Conservation (phyloP, 2,888 invertebrate genomes). For the Eupithecia pulchellata region DNA sequence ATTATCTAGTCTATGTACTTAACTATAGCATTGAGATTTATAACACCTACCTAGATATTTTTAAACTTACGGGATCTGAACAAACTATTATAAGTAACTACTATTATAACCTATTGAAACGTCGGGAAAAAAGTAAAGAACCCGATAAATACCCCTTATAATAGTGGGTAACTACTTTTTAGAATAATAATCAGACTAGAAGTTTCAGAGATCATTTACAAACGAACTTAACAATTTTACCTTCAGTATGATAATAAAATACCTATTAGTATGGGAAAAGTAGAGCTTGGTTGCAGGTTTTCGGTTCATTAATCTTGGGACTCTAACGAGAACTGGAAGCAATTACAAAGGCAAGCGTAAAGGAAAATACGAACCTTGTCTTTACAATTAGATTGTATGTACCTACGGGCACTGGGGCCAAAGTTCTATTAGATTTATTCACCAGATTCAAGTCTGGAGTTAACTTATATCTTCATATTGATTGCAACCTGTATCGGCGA, state of each 20-base stretch:
- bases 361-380: background rate
- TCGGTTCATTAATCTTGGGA: background rate
- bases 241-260: background rate
- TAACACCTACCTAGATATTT: too few relatives aligned
- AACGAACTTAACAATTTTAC: background rate
- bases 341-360: constrained; percentile 1
- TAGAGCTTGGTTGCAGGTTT: background rate
- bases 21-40: too few relatives aligned
- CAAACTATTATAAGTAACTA: too few relatives aligned
- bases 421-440: background rate
- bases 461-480: background rate
- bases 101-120: too few relatives aligned
- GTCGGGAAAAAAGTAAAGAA: too few relatives aligned
- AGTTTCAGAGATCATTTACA: background rate
- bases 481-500: too few relatives aligned
- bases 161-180: too few relatives aligned
- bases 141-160: too few relatives aligned
- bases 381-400: constrained; percentile 6
- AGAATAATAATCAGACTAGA: background rate
- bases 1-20: too few relatives aligned
- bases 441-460: background rate
- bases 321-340: constrained; percentile 1
- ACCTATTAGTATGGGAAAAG: background rate
- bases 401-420: background rate
- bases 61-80: too few relatives aligned